Base-by-base conservation (phyloP, 2,797 vertebrate genomes). In the Sorex maritimensis region DNA sequence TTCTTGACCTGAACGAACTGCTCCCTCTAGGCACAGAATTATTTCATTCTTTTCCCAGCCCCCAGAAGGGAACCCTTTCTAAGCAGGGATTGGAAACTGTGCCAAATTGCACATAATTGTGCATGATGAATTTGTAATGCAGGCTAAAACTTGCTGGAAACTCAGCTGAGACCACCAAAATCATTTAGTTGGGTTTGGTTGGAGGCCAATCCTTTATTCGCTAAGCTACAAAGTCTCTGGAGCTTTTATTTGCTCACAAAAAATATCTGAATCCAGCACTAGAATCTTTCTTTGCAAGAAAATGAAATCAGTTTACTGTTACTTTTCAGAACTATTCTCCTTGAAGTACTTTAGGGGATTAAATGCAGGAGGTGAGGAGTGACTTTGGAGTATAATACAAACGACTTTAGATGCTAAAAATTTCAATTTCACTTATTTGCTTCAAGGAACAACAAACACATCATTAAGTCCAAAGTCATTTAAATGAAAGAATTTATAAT, bases 71-170 rank as follows among this genome's bases (percentile, higher is more conserved):
- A 77, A 21, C 79, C 72, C 96, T 92, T 95, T 84, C 94, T 85
- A 95, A 95, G 77, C 80, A 97, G 85, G 82, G 95, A 83, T 28
- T 94, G 94, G 85, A 95, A 97, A 77, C 96, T 96, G 77, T 91
- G 96, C 95, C 92, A 97, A 97, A 97, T 96, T 97, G 96, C 71
- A 95, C 92, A 83, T 97, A 97, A 97, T 97, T 97, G 78, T 86
- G 96, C 77, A 88, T 95, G 94, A 97, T 97, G 95, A 97, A 97
- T 97, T 96, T 97, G 83, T 93, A 98, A 92, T 73, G 73, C 81
- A 93, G 92, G 83, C 79, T 97, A 94, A 95, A 95, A 92, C 95
- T 97, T 97, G 93, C 93, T 96, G 93, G 94, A 93, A 98, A 96
- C 88, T 97, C 95, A 97, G 67, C 41, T 94, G 96, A 98, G 97